Percentiles rank a stretch among this genome's conserved stretches.
Evolutionary conservation across 2,797 vertebrate genomes (phyloP).

Genomic region (Lophotriccus pileatus): DNA sequence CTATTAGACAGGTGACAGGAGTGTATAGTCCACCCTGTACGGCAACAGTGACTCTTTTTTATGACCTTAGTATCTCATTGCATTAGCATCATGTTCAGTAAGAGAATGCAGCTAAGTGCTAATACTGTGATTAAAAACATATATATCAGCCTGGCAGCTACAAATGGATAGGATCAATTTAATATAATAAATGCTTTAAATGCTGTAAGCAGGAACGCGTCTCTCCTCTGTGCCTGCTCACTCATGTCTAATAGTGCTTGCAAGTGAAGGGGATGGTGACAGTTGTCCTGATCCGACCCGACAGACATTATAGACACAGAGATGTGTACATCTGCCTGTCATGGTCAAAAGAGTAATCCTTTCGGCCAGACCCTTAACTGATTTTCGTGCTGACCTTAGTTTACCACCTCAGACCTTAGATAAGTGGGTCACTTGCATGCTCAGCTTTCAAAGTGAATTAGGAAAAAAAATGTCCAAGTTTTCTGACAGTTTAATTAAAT

Average conservation of each 20-base stretch:
- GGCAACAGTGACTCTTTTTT: not conserved
- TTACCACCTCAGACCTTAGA: slow-evolving; percentile 60
- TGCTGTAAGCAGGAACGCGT: not conserved
- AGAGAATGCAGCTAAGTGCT: not conserved
- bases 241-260: slow-evolving; percentile 17
- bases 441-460: slow-evolving; percentile 56
- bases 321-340: slow-evolving; percentile 22
- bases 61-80: not conserved
- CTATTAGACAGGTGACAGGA: not conserved
- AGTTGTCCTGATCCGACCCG: slow-evolving; percentile 35
- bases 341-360: slow-evolving; percentile 32
- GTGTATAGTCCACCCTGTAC: not conserved
- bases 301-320: slow-evolving; percentile 8
- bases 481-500: slow-evolving; percentile 76
- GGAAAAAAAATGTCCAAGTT: slow-evolving; percentile 2
- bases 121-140: slow-evolving; percentile 13
- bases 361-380: slow-evolving; percentile 22
- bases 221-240: slow-evolving; percentile 12
- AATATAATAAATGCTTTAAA: slow-evolving; percentile 35
- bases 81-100: not conserved
- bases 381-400: slow-evolving; percentile 50
- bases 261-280: not conserved
- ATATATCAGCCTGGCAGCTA: slow-evolving; percentile 22
- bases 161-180: slow-evolving; percentile 10
- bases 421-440: slow-evolving; percentile 44